Percentiles rank a stretch among this genome's conserved stretches.
phyloP scores from a whole-genome alignment of 2,113 vertebrate genomes.

The Neotragus moschatus region DNA sequence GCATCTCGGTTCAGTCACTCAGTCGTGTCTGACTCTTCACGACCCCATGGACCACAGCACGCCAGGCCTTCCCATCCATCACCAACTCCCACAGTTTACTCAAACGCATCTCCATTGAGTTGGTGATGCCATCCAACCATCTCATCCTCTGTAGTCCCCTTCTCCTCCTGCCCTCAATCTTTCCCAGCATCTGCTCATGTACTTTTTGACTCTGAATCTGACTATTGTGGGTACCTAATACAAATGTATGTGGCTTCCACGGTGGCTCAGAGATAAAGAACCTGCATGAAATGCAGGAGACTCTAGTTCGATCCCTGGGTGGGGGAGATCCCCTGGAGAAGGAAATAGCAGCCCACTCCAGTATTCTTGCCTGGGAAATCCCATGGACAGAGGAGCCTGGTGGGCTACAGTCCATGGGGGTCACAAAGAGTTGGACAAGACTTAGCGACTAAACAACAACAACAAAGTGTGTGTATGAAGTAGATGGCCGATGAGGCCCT shows the following conservation, averaged over 20 bases:
- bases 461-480: not conserved
- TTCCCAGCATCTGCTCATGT: not conserved
- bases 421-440: not conserved
- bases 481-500: not conserved
- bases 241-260: not conserved
- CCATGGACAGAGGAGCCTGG: not conserved
- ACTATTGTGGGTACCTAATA: not conserved
- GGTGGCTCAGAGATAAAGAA: not conserved
- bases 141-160: not conserved
- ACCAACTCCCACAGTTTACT: not conserved
- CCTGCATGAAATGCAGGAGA: not conserved
- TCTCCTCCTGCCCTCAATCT: not conserved
- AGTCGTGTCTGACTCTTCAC: fast-evolving
- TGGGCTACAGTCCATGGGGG: not conserved
- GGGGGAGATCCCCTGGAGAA: not conserved
- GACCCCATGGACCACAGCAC: not conserved
- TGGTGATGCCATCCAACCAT: not conserved
- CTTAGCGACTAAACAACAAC: not conserved
- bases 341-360: not conserved
- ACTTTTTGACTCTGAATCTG: not conserved
- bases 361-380: not conserved
- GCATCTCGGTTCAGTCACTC: not conserved
- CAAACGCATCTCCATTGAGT: not conserved
- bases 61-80: not conserved
- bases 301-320: not conserved